Evolutionary conservation across 1,140 invertebrate genomes (phyloP), one percentile per base, ranked within the genome.

Genomic region (Tetranychus cinnabarinus): DNA sequence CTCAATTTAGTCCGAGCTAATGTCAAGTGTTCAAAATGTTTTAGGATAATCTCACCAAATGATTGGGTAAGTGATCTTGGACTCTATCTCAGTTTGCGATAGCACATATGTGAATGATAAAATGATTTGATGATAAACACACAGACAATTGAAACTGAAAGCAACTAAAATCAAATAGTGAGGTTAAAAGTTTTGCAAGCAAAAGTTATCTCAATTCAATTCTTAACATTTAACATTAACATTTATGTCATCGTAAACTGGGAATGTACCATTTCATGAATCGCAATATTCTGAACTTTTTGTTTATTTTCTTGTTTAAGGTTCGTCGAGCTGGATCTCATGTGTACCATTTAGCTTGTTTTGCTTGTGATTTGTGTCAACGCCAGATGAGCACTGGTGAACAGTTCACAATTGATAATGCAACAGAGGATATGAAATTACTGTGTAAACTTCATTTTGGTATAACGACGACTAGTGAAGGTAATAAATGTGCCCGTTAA

Each of bases 141-240:
- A 47, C 2, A 47, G 46, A 12, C 12, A 47, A 47, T 15, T n/a
- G 72, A 81, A 82, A 62, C 81, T 91, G 58, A 81, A 81, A 63
- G 92, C 98, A 67, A 85, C 86, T 7, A 80, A 91, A 1, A 85
- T 87, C 12, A 93, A 97, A 74, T 98, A 95, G 95, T 91, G 98
- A 33, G 36, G 55, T 39, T 12, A 31, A 8, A 93, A 73, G 46
- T 15, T 47, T 47, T n/a, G 23, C 46, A 15, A 2, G 23, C 2
- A 47, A 47, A 15, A 15, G 12, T n/a, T 15, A 2, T 15, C 12
- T n/a, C 1, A 47, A 47, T 15, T n/a, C 23, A 23, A 23, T 23
- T 23, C 23, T 23, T 23, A 23, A 23, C 23, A 0, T 23, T 23
- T 23, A 23, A 23, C 23, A 23, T 23, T 23, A 23, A 23, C 0